Percentiles rank a stretch among this genome's conserved stretches.
These are phyloP conservation scores for Drosophila kepulauana DNA, from an alignment of 1,140 invertebrate species.

Conservation along the genomic window DNA sequence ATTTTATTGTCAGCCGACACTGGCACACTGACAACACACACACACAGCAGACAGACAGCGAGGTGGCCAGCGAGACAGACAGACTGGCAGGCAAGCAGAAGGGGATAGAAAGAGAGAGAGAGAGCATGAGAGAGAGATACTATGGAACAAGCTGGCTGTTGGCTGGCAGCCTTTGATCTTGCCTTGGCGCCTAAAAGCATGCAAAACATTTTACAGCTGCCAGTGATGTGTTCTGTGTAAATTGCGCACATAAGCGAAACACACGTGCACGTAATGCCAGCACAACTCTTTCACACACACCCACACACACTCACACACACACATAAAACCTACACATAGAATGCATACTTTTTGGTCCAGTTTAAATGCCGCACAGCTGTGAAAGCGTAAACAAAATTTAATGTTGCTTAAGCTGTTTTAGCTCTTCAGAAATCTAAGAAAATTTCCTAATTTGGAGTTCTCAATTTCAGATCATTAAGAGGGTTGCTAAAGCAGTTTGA, in stretches of 20 bases:
- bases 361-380: conserved; percentile 37
- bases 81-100: neutral
- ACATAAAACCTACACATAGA: conserved; percentile 7
- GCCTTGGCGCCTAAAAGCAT: conserved; percentile 48
- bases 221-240: conserved; percentile 26
- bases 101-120: no score
- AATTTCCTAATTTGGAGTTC: conserved; percentile 14
- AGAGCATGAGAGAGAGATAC: conserved; percentile 3
- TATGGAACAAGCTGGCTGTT: neutral
- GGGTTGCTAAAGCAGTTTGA: neutral
- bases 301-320: conserved; percentile 12
- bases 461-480: conserved; percentile 4
- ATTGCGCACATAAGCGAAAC: conserved; percentile 40
- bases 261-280: conserved; percentile 68
- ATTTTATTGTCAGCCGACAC: conserved; percentile 64
- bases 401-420: conserved; percentile 29
- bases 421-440: neutral
- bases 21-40: conserved; percentile 7
- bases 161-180: conserved; percentile 58
- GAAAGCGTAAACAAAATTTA: conserved; percentile 46
- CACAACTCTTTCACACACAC: conserved; percentile 37
- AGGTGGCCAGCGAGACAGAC: neutral
- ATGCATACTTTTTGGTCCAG: conserved; percentile 33
- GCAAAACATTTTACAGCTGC: conserved; percentile 63
- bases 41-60: conserved; percentile 7